Evolutionary conservation across 2,888 invertebrate genomes (phyloP).

Genomic region (Melinaea marsaeus): DNA sequence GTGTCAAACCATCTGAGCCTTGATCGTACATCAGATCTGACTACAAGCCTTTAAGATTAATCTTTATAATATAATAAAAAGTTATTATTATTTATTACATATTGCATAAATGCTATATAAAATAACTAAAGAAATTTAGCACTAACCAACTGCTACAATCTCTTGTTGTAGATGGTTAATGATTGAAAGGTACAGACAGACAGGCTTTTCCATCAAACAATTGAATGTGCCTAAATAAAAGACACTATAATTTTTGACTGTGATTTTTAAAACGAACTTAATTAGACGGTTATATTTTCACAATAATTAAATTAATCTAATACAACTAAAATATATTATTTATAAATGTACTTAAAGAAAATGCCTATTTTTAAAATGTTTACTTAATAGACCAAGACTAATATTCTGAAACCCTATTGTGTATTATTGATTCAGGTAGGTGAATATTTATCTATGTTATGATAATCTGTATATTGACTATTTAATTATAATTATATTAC

Average conservation of each 20-base stretch:
- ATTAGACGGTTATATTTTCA: constrained; percentile 5
- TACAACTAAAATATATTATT: constrained; percentile 1
- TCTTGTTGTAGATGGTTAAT: too few species aligned
- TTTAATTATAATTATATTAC: constrained; percentile 11
- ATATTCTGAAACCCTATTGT: constrained; percentile 19
- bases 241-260: constrained; percentile 9
- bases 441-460: constrained; percentile 29
- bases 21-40: too few species aligned
- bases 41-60: too few species aligned
- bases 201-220: too few species aligned
- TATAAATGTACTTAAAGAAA: constrained; percentile 12
- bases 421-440: constrained; percentile 24
- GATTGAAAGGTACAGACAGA: too few species aligned
- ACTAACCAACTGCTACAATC: too few species aligned
- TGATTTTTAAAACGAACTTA: constrained; percentile 6
- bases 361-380: constrained; percentile 1
- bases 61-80: too few species aligned
- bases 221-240: not conserved
- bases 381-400: constrained; percentile 19
- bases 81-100: too few species aligned
- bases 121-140: too few species aligned
- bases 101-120: too few species aligned
- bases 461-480: constrained; percentile 28
- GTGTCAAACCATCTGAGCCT: too few species aligned
- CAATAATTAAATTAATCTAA: not conserved